Base-by-base conservation (phyloP, 2,113 vertebrate species). In the Brevimyrus niger region DNA sequence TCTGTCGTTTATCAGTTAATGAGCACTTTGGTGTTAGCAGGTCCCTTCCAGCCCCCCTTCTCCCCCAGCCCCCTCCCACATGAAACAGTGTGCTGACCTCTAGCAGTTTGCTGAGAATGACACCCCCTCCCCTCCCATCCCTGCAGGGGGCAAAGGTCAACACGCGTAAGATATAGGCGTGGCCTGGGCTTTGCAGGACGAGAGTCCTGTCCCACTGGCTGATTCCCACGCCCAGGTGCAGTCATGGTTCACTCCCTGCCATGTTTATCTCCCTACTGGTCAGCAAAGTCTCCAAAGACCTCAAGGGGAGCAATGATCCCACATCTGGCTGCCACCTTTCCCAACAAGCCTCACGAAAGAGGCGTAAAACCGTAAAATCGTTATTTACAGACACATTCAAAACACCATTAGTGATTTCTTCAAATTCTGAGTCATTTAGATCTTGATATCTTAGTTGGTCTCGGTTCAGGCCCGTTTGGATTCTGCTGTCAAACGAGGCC, bases 1-100 rank as follows among this genome's bases (percentile, higher is more conserved):
- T 89, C 94, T 94, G 31, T 90, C 90, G 93, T 95, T 93, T 95
- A 92, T 92, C 89, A 93, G 94, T 91, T 92, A 96, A 95, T 93
- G 91, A 44, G 91, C 88, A 92, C 6, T 69, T 87, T 89, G 89
- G 91, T 89, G 89, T 94, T 95, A 93, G 93, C 94, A 94, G 91
- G 90, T 90, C 88, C 58, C 69, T 91, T 91, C 65, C 1, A 95
- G 92, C 92, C 91, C 93, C 87, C 91, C 88, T 44, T n/a, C n/a
- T n/a, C n/a, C n/a, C n/a, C n/a, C n/a, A n/a, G n/a, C n/a, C n/a
- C n/a, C n/a, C 89, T 86, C 89, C 87, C 91, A 89, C 91, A 92
- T 92, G 90, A 87, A 89, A 92, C 90, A 91, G 89, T 88, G 80
- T 89, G 61, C 76, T 91, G 91, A 94, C 91, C 92, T 85, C 87